Evolutionary conservation across 1,140 invertebrate species (phyloP).

Genomic region (Pararge aegeria): DNA sequence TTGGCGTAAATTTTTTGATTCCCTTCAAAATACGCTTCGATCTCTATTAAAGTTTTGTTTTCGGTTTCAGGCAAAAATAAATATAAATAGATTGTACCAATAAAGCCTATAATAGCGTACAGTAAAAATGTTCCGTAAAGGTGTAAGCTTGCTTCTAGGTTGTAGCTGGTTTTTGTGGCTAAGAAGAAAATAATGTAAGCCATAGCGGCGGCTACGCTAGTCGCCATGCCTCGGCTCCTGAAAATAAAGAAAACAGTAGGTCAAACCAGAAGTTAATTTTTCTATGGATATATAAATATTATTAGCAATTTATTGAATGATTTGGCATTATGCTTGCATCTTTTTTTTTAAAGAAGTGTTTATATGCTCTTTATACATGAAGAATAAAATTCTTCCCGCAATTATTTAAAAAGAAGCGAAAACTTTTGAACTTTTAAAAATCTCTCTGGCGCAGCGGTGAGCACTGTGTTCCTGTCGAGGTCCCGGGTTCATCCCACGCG

Average conservation of each 20-base stretch:
- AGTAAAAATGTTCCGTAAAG: conserved; percentile 82
- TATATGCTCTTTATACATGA: too few species aligned
- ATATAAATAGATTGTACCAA: conserved; percentile 82
- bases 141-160: conserved; percentile 77
- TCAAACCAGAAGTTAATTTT: neutral
- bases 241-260: conserved; percentile 22
- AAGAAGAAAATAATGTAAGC: conserved; percentile 82
- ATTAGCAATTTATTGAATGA: too few species aligned
- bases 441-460: too few species aligned
- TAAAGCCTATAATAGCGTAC: conserved; percentile 79
- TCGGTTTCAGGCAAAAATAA: conserved; percentile 90
- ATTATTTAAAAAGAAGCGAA: too few species aligned
- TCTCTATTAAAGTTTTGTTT: conserved; percentile 86
- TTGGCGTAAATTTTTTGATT: conserved; percentile 62
- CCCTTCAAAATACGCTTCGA: conserved; percentile 78
- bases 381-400: too few species aligned
- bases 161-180: conserved; percentile 83
- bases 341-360: too few species aligned
- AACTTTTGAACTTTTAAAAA: too few species aligned
- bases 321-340: too few species aligned
- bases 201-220: conserved; percentile 78
- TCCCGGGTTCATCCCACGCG: too few species aligned
- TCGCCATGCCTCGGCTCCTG: conserved; percentile 81
- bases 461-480: too few species aligned
- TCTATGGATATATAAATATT: too few species aligned